These are phyloP conservation scores for Platygyra sinensis DNA, from an alignment of 64 coral and sea anemone species.

Conservation along the genomic window DNA sequence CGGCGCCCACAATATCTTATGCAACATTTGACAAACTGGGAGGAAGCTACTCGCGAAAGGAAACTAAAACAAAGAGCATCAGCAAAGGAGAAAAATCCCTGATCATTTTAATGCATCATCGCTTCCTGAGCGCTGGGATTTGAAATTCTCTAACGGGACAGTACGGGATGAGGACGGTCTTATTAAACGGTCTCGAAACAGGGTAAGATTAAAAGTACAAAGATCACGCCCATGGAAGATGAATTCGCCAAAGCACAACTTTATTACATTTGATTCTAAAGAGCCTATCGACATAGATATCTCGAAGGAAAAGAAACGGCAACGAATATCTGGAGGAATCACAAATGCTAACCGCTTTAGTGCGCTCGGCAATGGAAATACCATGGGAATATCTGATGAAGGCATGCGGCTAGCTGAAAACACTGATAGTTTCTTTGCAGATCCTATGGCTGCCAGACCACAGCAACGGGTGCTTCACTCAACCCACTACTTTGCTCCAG, in stretches of 20 bases:
- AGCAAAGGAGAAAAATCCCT: not conserved
- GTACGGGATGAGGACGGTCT: not conserved
- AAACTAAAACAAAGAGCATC: not conserved
- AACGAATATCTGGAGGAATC: not conserved
- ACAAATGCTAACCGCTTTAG: not conserved
- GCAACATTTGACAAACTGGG: not conserved
- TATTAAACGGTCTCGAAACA: slow-evolving; percentile 26
- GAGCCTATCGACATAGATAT: too few relatives aligned
- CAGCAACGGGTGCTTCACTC: not conserved
- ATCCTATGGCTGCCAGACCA: not conserved
- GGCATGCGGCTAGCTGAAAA: not conserved
- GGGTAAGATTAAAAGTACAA: slow-evolving; percentile 1
- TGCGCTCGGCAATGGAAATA: not conserved
- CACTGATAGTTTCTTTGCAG: slow-evolving; percentile 1
- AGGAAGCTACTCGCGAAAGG: not conserved
- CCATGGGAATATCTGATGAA: not conserved
- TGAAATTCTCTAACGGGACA: not conserved
- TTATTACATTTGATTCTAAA: not conserved
- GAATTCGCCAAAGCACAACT: not conserved
- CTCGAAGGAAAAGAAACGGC: not conserved
- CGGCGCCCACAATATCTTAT: too few relatives aligned
- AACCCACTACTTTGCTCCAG: slow-evolving; percentile 3
- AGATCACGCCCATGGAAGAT: not conserved
- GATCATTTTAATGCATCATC: not conserved
- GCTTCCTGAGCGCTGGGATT: not conserved